Evolutionary conservation across 1,140 invertebrate species (phyloP).

Genomic region (Heliconius melpomene): DNA sequence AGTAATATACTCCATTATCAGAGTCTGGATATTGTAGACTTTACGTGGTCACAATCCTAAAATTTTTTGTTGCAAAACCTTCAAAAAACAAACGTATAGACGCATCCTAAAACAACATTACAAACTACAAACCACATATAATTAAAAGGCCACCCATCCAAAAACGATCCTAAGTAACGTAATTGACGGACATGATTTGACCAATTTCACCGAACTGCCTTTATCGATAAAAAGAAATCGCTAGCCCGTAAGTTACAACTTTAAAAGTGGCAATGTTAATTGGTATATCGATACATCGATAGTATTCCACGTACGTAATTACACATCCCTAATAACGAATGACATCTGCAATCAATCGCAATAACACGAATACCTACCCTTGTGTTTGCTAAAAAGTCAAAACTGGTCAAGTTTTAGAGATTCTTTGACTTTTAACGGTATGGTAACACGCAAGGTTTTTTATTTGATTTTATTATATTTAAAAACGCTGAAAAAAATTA

Average conservation of each 20-base stretch:
- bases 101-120: background rate
- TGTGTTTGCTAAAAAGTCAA: constrained; percentile 14
- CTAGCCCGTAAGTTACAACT: constrained; percentile 25
- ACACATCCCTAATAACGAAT: constrained; percentile 45
- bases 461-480: background rate
- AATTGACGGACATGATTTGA: constrained; percentile 19
- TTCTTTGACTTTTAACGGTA: background rate
- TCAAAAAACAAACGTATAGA: background rate
- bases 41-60: no score
- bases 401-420: constrained; percentile 21
- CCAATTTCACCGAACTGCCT: constrained; percentile 21
- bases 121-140: constrained; percentile 12
- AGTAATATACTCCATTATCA: no score
- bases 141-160: constrained; percentile 25
- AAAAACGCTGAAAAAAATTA: no score
- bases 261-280: constrained; percentile 28
- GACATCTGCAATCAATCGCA: constrained; percentile 46
- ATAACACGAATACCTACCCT: constrained; percentile 28
- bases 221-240: constrained; percentile 31
- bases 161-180: constrained; percentile 15
- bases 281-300: constrained; percentile 45
- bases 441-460: background rate
- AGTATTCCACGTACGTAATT: constrained; percentile 49
- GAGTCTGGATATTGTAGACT: no score
- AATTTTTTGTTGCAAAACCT: no score